Conservation (phyloP, 2,888 invertebrate genomes). For the Parnassius apollo region DNA sequence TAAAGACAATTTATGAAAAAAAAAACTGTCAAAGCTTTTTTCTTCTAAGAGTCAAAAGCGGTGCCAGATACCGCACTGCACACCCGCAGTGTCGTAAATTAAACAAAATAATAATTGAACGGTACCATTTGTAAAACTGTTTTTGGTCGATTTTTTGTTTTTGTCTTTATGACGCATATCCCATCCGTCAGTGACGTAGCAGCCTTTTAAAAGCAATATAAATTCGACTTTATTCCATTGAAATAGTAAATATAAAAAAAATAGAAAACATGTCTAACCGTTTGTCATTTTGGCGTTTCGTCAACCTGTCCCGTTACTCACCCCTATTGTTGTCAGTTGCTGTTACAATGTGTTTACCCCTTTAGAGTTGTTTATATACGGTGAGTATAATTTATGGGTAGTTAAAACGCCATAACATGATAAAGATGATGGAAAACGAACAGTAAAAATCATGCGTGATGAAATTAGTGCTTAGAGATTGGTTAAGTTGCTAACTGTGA, state of each 20-base stretch:
- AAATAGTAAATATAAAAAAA: neutral
- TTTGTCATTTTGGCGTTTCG: constrained; percentile 46
- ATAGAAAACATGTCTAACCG: constrained; percentile 24
- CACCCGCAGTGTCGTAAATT: constrained; percentile 67
- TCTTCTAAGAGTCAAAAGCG: constrained; percentile 45
- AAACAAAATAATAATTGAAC: constrained; percentile 61
- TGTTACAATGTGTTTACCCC: constrained; percentile 32
- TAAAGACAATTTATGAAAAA: constrained; percentile 59
- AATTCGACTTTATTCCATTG: constrained; percentile 18
- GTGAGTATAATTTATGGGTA: neutral
- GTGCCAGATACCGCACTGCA: constrained; percentile 60
- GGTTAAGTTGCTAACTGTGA: too few relatives aligned
- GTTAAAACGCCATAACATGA: neutral
- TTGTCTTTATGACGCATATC: constrained; percentile 24
- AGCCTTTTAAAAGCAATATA: constrained; percentile 4
- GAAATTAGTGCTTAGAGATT: too few relatives aligned
- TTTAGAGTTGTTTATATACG: constrained; percentile 21
- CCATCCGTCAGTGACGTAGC: constrained; percentile 28
- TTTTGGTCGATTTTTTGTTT: constrained; percentile 44
- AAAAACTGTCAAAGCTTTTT: constrained; percentile 51
- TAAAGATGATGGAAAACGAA: neutral
- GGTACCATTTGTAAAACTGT: constrained; percentile 74
- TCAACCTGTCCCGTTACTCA: constrained; percentile 40
- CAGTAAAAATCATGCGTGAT: too few relatives aligned
- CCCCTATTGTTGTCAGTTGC: constrained; percentile 35